phyloP scores from a whole-genome alignment of 2,797 vertebrate species.

The Pseudochaenichthys georgianus region DNA sequence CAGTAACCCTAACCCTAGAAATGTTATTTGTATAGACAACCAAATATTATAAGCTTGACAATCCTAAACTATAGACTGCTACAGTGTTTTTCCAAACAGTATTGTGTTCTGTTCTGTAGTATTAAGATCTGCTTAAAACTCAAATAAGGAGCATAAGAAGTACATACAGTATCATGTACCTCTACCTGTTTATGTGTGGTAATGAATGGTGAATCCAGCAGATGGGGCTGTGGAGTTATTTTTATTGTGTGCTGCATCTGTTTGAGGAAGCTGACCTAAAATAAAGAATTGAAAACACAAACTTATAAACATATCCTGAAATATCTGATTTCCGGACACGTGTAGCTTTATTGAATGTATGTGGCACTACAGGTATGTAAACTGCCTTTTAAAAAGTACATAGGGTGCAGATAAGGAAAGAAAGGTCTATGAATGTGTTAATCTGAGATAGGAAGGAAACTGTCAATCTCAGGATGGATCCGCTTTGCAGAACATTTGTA shows the following conservation, averaged over 20 bases:
- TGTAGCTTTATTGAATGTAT: neutral
- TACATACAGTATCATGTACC: no score
- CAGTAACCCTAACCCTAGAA: no score
- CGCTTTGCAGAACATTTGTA: neutral
- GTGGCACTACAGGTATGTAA: no score
- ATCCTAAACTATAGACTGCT: neutral
- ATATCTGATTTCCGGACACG: no score
- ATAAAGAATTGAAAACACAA: neutral
- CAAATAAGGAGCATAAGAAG: neutral
- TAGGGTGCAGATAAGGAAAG: neutral
- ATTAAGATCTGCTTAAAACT: no score
- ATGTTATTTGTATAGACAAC: neutral
- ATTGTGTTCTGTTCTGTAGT: no score
- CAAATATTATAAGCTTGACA: neutral
- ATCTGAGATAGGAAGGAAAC: neutral
- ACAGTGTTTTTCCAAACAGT: no score
- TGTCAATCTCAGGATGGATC: conserved; percentile 2
- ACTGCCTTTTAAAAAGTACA: neutral
- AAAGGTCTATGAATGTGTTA: neutral
- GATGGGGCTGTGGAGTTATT: conserved; percentile 58
- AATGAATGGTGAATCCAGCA: conserved; percentile 53
- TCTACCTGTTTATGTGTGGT: conserved; percentile 5
- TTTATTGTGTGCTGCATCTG: neutral
- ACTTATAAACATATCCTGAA: neutral
- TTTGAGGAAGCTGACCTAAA: neutral